These are phyloP conservation scores for Bufo bufo DNA, from an alignment of 2,113 vertebrate species.

Conservation along the genomic window DNA sequence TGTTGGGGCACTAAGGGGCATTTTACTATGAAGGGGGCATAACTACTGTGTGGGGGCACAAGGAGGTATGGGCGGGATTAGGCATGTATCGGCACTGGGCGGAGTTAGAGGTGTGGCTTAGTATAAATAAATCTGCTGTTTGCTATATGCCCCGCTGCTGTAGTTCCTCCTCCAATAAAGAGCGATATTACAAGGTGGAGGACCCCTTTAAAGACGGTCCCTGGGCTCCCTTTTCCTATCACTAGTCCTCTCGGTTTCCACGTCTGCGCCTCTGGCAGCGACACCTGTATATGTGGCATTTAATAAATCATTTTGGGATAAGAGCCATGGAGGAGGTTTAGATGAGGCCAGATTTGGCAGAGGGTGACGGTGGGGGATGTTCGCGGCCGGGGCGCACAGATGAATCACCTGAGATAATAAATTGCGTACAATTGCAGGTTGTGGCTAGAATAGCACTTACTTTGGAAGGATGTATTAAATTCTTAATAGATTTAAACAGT, in stretches of 20 bases:
- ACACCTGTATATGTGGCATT: slow-evolving; percentile 35
- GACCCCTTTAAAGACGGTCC: not conserved
- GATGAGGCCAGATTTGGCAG: slow-evolving; percentile 58
- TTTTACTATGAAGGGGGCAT: too few relatives aligned
- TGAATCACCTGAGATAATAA: slow-evolving; percentile 71
- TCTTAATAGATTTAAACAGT: slow-evolving; percentile 75
- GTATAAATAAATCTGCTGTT: too few relatives aligned
- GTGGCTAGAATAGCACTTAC: slow-evolving; percentile 69
- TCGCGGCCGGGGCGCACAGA: slow-evolving; percentile 68
- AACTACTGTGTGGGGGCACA: too few relatives aligned
- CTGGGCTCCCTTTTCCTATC: not conserved
- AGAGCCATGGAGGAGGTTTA: slow-evolving; percentile 27
- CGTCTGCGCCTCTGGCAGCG: slow-evolving; percentile 29
- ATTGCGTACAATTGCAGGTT: slow-evolving; percentile 67
- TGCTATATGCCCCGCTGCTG: too few relatives aligned
- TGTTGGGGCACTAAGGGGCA: too few relatives aligned
- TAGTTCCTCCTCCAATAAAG: too few relatives aligned
- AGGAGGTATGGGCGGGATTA: too few relatives aligned
- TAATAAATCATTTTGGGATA: slow-evolving; percentile 55
- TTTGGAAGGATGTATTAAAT: slow-evolving; percentile 73
- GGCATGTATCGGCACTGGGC: too few relatives aligned
- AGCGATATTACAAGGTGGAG: not conserved
- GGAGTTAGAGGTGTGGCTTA: too few relatives aligned
- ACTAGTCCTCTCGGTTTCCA: slow-evolving; percentile 6
- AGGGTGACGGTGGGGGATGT: slow-evolving; percentile 25